A percentile compares a stretch with the other conserved stretches of the same genome.
Evolutionary conservation across 2,113 vertebrate species (phyloP).

Genomic region (Platycercus adscitus): DNA sequence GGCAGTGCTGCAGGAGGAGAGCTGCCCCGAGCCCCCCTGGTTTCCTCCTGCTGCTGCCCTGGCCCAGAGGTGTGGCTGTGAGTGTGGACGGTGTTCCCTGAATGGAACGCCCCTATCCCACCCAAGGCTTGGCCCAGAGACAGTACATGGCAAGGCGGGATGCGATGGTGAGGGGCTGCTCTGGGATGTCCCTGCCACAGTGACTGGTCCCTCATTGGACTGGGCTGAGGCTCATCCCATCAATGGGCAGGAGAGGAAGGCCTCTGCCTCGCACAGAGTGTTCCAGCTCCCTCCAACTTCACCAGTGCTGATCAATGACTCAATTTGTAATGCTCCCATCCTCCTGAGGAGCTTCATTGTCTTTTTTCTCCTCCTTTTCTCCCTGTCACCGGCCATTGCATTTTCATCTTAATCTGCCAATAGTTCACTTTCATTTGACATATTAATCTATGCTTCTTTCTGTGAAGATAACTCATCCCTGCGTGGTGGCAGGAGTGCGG

Average conservation of each 20-base stretch:
- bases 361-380: slow-evolving; percentile 4
- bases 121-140: not conserved
- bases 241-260: not conserved
- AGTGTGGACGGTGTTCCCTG: not conserved
- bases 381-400: not conserved
- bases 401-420: slow-evolving; percentile 37
- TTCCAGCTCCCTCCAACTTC: not conserved
- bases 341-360: not conserved
- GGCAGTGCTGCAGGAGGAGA: not conserved
- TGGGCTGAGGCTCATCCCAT: not conserved
- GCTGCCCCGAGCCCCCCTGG: fast-evolving
- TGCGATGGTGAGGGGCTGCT: fast-evolving
- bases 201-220: not conserved
- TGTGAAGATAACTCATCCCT: slow-evolving; percentile 55
- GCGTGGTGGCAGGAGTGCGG: not conserved
- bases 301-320: not conserved
- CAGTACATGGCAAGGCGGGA: fast-evolving
- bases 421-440: slow-evolving; percentile 65
- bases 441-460: slow-evolving; percentile 58
- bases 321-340: not conserved
- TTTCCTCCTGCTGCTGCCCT: not conserved
- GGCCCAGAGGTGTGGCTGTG: too few relatives aligned
- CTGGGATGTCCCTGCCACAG: fast-evolving
- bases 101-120: not conserved
- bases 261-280: not conserved